Conservation (phyloP, 2,888 invertebrate genomes). For the Oscheius myriophilus region DNA sequence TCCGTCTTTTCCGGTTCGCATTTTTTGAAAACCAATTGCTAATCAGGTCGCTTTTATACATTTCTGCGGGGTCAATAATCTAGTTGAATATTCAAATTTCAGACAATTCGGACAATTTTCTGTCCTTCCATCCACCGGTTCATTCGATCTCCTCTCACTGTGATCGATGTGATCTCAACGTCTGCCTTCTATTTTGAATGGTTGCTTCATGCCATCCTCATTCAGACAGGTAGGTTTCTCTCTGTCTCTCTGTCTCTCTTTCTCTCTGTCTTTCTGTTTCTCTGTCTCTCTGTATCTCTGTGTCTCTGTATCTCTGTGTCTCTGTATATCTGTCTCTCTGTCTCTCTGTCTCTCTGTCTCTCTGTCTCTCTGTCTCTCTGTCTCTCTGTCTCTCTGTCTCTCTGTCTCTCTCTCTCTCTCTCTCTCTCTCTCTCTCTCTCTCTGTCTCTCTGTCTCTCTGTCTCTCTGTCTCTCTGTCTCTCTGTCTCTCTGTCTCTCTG, state of each 20-base stretch:
- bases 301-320: neutral
- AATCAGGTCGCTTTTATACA: no score
- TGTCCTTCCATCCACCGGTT: slow-evolving; percentile 82
- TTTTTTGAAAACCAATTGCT: no score
- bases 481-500: neutral
- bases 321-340: neutral
- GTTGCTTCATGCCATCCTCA: slow-evolving; percentile 70
- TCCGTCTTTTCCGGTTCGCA: no score
- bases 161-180: slow-evolving; percentile 98
- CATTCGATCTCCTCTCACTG: slow-evolving; percentile 91
- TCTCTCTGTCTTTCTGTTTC: neutral
- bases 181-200: slow-evolving; percentile 97
- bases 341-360: neutral
- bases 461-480: neutral
- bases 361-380: neutral
- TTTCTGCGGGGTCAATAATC: neutral
- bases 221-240: slow-evolving; percentile 58
- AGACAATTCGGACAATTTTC: slow-evolving; percentile 76
- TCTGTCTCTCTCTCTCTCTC: no score
- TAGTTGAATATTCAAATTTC: neutral
- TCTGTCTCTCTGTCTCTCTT: neutral
- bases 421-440: neutral
- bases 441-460: neutral
- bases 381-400: neutral
- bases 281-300: neutral